Evolutionary conservation across 1,140 invertebrate genomes (phyloP).

Genomic region (Leptinotarsa lineolata): DNA sequence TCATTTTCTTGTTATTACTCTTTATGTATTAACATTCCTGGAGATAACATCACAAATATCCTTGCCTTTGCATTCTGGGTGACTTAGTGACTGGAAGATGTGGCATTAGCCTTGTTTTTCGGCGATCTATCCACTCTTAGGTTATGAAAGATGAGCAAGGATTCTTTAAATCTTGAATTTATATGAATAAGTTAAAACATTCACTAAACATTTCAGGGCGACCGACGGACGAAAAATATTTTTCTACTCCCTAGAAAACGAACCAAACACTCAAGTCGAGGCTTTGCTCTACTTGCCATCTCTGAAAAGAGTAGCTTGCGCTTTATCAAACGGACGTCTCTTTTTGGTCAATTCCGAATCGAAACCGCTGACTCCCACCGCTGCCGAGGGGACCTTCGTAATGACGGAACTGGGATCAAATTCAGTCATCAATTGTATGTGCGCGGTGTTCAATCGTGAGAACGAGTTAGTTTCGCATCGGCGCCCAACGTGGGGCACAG

Average conservation of each 20-base stretch:
- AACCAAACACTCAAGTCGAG: slow-evolving; percentile 63
- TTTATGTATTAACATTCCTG: too few species aligned
- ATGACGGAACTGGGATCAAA: slow-evolving; percentile 76
- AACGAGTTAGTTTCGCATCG: slow-evolving; percentile 51
- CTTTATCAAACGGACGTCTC: slow-evolving; percentile 73
- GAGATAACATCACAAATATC: too few species aligned
- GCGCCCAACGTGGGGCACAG: background rate
- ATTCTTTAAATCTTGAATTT: too few species aligned
- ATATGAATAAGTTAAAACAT: too few species aligned
- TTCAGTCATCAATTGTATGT: slow-evolving; percentile 64
- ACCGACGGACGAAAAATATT: slow-evolving; percentile 63
- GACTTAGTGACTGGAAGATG: too few species aligned
- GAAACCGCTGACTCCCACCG: slow-evolving; percentile 64
- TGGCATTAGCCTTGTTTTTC: too few species aligned
- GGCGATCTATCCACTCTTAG: too few species aligned
- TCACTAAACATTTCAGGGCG: slow-evolving; percentile 51
- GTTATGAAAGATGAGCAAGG: too few species aligned
- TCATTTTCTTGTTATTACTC: background rate
- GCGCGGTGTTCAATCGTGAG: slow-evolving; percentile 57
- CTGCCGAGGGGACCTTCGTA: slow-evolving; percentile 73
- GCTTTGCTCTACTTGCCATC: slow-evolving; percentile 68
- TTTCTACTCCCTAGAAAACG: slow-evolving; percentile 62
- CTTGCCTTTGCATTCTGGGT: too few species aligned
- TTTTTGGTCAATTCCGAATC: slow-evolving; percentile 70
- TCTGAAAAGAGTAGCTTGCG: slow-evolving; percentile 72